phyloP scores from a whole-genome alignment of 2,797 vertebrate genomes.

The Harpagifer antarcticus region DNA sequence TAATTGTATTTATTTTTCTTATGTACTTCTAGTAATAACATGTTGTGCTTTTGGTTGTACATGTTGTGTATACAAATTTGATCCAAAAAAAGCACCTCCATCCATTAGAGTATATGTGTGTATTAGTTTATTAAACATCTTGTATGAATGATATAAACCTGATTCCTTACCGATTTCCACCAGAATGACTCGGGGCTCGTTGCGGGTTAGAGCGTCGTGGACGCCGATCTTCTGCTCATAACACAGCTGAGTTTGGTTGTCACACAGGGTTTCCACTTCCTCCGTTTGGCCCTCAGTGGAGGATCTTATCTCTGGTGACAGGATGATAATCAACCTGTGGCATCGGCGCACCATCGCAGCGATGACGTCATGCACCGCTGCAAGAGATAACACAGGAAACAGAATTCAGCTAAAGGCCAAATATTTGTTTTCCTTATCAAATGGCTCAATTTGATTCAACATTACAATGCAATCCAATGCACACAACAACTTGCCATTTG shows the following conservation, averaged over 20 bases:
- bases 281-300: neutral
- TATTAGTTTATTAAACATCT: too few relatives aligned
- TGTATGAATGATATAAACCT: too few relatives aligned
- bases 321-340: slow-evolving; percentile 78
- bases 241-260: slow-evolving; percentile 34
- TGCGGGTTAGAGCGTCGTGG: slow-evolving; percentile 87
- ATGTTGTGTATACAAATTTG: too few relatives aligned
- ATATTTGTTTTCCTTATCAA: neutral
- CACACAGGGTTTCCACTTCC: neutral
- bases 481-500: too few relatives aligned
- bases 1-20: too few relatives aligned
- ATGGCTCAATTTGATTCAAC: neutral
- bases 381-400: slow-evolving; percentile 21
- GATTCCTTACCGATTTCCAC: slow-evolving; percentile 81
- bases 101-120: too few relatives aligned
- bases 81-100: too few relatives aligned
- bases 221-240: slow-evolving; percentile 91
- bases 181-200: slow-evolving; percentile 87
- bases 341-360: slow-evolving; percentile 59
- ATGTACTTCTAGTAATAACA: too few relatives aligned
- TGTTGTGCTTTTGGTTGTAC: too few relatives aligned
- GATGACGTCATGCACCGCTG: slow-evolving; percentile 73
- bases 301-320: slow-evolving; percentile 44
- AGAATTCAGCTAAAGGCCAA: neutral
- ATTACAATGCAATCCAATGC: too few relatives aligned